A percentile compares a stretch with the other conserved stretches of the same genome.
Conservation (phyloP, 2,113 vertebrate species). For the Hypanus sabinus region DNA sequence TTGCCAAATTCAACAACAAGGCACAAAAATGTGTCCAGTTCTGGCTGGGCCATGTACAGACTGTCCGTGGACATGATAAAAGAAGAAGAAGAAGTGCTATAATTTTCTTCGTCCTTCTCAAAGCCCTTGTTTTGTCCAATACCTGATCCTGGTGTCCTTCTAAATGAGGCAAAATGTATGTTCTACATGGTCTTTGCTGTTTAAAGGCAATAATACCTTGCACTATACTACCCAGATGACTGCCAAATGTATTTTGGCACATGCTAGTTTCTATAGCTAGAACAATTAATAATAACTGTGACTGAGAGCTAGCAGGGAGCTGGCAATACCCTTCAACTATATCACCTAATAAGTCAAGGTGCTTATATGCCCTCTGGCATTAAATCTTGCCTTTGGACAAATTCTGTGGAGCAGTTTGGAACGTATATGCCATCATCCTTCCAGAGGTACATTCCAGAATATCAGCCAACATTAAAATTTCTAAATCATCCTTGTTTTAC, state of each 20-base stretch:
- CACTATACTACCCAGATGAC: not conserved
- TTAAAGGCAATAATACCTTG: not conserved
- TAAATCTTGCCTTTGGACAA: not conserved
- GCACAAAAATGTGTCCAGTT: no score
- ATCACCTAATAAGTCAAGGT: not conserved
- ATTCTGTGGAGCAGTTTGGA: not conserved
- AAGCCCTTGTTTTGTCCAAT: not conserved
- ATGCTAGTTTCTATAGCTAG: not conserved
- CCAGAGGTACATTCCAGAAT: not conserved
- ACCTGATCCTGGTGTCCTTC: no score
- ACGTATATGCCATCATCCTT: not conserved
- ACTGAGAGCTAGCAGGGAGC: not conserved
- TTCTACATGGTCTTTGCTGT: not conserved
- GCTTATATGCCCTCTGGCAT: not conserved
- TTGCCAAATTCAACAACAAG: no score
- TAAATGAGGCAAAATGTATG: not conserved
- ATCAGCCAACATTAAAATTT: not conserved
- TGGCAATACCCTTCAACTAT: not conserved
- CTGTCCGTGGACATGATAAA: no score
- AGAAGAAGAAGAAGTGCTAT: no score
- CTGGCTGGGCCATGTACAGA: no score
- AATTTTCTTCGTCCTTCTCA: not conserved
- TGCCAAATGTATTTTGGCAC: not conserved
- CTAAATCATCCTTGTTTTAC: not conserved
- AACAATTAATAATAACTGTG: not conserved